Conservation (phyloP, 2,797 vertebrate genomes). For the Tauraco hartlaubi region DNA sequence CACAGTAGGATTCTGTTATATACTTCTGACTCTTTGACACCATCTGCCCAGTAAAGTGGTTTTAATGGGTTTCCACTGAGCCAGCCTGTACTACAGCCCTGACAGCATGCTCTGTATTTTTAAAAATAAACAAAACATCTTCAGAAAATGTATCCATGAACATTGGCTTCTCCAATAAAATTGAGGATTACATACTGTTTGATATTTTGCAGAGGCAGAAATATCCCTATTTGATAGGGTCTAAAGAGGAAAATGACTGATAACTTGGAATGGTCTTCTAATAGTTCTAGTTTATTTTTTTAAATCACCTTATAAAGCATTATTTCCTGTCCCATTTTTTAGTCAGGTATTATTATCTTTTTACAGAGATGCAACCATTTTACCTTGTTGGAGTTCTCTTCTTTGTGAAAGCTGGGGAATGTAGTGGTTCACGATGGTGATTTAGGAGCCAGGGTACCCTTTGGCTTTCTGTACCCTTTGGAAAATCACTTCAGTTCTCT, state of each 20-base stretch:
- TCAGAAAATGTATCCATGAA: neutral
- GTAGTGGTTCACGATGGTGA: neutral
- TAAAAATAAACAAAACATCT: slow-evolving; percentile 52
- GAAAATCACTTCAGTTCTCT: neutral
- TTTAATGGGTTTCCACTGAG: slow-evolving; percentile 46
- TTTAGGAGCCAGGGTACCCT: neutral
- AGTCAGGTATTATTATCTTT: neutral
- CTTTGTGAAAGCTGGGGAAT: neutral
- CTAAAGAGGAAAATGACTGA: neutral
- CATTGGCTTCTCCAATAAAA: neutral
- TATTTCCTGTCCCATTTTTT: neutral
- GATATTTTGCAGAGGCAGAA: neutral
- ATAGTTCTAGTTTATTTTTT: neutral
- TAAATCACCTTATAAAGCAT: neutral
- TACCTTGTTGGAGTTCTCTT: neutral
- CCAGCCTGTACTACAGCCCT: slow-evolving; percentile 5
- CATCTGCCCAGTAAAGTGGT: slow-evolving; percentile 34
- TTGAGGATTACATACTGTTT: neutral
- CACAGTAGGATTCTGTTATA: slow-evolving; percentile 43
- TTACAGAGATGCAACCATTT: neutral
- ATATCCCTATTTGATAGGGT: neutral
- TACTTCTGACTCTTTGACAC: slow-evolving; percentile 45
- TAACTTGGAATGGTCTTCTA: neutral
- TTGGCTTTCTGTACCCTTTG: neutral
- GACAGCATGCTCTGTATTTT: slow-evolving; percentile 8